phyloP scores from a whole-genome alignment of 2,888 invertebrate species.

The Campaea margaritaria region DNA sequence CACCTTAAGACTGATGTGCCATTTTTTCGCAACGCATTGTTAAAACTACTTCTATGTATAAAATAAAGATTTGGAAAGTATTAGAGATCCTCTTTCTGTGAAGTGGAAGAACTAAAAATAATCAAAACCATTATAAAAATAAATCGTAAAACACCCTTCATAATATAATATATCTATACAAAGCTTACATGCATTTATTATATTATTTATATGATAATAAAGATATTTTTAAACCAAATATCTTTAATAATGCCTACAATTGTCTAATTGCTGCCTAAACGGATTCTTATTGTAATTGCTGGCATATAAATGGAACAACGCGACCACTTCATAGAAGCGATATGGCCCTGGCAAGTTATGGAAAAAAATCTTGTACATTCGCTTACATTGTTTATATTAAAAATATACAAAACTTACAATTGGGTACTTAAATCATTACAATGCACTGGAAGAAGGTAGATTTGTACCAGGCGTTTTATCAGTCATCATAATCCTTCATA shows the following conservation, averaged over 20 bases:
- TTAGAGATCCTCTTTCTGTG: slow-evolving; percentile 71
- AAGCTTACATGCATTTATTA: slow-evolving; percentile 33
- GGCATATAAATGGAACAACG: slow-evolving; percentile 31
- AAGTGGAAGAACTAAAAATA: slow-evolving; percentile 59
- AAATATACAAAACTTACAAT: slow-evolving; percentile 77
- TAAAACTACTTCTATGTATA: slow-evolving; percentile 52
- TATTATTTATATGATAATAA: slow-evolving; percentile 22
- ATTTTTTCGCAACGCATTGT: slow-evolving; percentile 13
- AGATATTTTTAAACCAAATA: slow-evolving; percentile 30
- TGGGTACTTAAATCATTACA: slow-evolving; percentile 72
- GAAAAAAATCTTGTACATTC: slow-evolving; percentile 66
- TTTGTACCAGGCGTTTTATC: slow-evolving; percentile 77
- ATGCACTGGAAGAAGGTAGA: slow-evolving; percentile 78
- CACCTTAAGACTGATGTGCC: slow-evolving; percentile 1
- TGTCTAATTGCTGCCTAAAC: slow-evolving; percentile 31
- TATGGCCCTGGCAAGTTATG: slow-evolving; percentile 67
- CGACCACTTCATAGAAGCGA: slow-evolving; percentile 78
- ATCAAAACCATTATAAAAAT: slow-evolving; percentile 50
- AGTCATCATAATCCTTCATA: slow-evolving; percentile 46
- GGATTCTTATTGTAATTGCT: slow-evolving; percentile 5
- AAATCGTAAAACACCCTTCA: slow-evolving; percentile 58
- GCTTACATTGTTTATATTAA: slow-evolving; percentile 52
- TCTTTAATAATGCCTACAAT: slow-evolving; percentile 35
- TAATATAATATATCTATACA: slow-evolving; percentile 62
- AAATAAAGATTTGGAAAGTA: slow-evolving; percentile 63